Conservation (phyloP, 2,113 vertebrate species). For the Panthera leo region DNA sequence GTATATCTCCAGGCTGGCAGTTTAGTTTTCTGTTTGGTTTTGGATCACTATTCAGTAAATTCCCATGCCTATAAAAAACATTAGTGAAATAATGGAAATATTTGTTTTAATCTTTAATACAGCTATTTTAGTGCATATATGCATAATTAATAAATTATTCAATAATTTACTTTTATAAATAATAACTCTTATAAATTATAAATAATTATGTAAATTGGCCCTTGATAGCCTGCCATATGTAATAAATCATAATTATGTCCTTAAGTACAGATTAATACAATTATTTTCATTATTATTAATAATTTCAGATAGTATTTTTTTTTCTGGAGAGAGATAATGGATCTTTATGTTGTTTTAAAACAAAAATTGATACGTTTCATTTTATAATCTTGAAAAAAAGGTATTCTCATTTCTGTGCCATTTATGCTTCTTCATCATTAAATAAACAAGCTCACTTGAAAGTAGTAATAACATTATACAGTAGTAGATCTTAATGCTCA, state of each 20-base stretch:
- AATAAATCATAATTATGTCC: neutral
- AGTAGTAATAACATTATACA: neutral
- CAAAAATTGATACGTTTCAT: neutral
- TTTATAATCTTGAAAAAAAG: neutral
- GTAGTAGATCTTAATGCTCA: neutral
- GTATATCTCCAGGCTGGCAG: conserved; percentile 25
- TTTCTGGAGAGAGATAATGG: neutral
- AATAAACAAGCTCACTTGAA: neutral
- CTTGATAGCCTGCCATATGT: neutral
- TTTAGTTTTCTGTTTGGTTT: neutral
- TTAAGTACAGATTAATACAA: neutral
- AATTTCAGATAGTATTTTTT: neutral
- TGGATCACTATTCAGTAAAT: neutral
- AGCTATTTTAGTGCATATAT: neutral
- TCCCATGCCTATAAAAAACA: neutral
- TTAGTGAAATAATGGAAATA: neutral
- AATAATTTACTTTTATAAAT: neutral
- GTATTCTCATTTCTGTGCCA: neutral
- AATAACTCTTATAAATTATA: neutral
- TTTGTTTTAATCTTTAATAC: neutral
- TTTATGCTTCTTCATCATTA: neutral
- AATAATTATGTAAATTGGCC: neutral
- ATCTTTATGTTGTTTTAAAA: neutral
- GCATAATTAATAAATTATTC: neutral
- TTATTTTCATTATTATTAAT: neutral